Evolutionary conservation across 2,797 vertebrate genomes (phyloP).

Genomic region (Sebastolobus alascanus): DNA sequence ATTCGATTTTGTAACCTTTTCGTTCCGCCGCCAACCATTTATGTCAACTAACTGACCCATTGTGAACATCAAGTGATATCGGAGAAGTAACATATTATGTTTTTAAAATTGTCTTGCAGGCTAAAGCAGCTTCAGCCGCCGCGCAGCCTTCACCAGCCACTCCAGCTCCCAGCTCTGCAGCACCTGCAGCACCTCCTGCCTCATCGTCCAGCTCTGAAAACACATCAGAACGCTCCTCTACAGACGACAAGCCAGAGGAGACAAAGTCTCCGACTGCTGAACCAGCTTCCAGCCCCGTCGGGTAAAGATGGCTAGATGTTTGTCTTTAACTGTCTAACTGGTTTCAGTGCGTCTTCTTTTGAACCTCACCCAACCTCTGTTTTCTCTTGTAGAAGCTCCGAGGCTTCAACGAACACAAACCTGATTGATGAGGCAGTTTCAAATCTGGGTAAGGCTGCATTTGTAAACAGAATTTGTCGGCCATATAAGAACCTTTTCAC

Average conservation of each 20-base stretch:
- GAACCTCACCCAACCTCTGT: constrained; percentile 17
- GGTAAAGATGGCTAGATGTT: constrained; percentile 59
- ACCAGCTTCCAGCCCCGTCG: constrained; percentile 56
- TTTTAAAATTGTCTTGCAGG: constrained; percentile 73
- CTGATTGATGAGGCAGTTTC: constrained; percentile 96
- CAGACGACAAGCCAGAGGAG: constrained; percentile 87
- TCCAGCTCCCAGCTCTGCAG: constrained; percentile 74
- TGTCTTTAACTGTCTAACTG: not conserved
- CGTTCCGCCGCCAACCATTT: not conserved
- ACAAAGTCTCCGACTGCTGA: constrained; percentile 76
- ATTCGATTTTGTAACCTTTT: not conserved
- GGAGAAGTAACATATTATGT: not conserved
- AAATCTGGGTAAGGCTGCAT: constrained; percentile 88
- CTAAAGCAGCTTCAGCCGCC: constrained; percentile 86
- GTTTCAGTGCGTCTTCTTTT: not conserved
- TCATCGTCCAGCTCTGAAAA: constrained; percentile 80
- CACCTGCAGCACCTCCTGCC: constrained; percentile 63
- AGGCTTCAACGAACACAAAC: constrained; percentile 88
- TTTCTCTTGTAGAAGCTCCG: constrained; percentile 86
- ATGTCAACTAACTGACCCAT: not conserved
- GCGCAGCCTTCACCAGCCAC: constrained; percentile 57
- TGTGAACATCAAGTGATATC: not conserved
- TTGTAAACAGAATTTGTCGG: not conserved
- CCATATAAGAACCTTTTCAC: not conserved
- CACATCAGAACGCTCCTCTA: constrained; percentile 70